Percentiles rank a stretch among this genome's conserved stretches.
Evolutionary conservation across 2,797 vertebrate genomes (phyloP).

Genomic region (Ceryle rudis): DNA sequence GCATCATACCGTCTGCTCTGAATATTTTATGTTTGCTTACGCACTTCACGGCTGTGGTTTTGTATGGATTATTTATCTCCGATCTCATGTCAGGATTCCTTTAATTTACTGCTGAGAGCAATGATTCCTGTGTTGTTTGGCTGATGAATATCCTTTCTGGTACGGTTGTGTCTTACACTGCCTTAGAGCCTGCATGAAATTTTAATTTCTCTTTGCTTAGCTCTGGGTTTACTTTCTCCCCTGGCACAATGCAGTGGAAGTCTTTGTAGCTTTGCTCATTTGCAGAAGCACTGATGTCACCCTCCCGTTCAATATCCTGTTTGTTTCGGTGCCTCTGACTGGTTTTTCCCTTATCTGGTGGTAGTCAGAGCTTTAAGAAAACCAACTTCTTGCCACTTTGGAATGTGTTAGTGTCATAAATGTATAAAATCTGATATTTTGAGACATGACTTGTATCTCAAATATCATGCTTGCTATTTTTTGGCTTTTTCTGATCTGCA

Average conservation of each 20-base stretch:
- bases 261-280: constrained; percentile 3
- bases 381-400: neutral
- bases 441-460: neutral
- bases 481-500: neutral
- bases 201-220: constrained; percentile 41
- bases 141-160: neutral
- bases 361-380: neutral
- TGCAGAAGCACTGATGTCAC: neutral
- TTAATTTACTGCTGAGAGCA: constrained; percentile 26
- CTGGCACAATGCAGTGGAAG: neutral
- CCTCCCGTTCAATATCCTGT: constrained; percentile 34
- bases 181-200: constrained; percentile 27
- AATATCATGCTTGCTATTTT: neutral
- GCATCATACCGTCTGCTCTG: neutral
- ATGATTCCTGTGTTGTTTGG: neutral
- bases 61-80: neutral
- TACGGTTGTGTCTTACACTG: neutral
- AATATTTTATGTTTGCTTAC: constrained; percentile 7
- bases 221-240: constrained; percentile 4
- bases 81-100: neutral
- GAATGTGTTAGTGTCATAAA: neutral
- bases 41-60: neutral
- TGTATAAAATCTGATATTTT: neutral
- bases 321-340: neutral
- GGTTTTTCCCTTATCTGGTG: constrained; percentile 7